These are phyloP conservation scores for Dicranocentrus wangi DNA, from an alignment of 2,888 invertebrate species.

Conservation along the genomic window DNA sequence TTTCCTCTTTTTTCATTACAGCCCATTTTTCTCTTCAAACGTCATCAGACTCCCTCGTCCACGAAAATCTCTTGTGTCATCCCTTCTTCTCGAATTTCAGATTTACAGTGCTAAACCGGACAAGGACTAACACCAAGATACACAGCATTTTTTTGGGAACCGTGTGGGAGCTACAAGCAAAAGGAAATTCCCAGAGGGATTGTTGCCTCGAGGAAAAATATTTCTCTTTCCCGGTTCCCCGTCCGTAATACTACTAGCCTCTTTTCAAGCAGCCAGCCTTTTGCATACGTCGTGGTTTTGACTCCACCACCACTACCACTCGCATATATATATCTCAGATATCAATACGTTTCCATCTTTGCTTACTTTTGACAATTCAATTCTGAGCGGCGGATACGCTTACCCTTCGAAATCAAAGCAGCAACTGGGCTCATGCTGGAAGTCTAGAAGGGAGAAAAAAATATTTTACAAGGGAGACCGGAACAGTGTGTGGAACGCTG, in stretches of 20 bases:
- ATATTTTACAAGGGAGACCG: conserved; percentile 5
- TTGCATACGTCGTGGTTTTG: too few species aligned
- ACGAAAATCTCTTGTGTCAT: too few species aligned
- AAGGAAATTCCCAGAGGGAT: conserved; percentile 54
- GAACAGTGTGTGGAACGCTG: background rate
- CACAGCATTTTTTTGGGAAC: background rate
- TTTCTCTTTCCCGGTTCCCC: too few species aligned
- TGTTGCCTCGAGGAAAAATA: conserved; percentile 33
- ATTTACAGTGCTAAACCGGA: background rate
- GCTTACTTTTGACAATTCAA: conserved; percentile 14
- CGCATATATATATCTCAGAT: too few species aligned
- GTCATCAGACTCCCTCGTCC: too few species aligned
- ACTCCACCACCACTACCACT: too few species aligned
- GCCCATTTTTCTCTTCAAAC: too few species aligned
- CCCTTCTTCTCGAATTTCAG: background rate
- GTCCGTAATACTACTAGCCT: too few species aligned
- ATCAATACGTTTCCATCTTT: conserved; percentile 10
- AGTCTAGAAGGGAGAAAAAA: conserved; percentile 4
- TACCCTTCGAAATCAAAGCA: conserved; percentile 47
- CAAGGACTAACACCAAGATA: background rate
- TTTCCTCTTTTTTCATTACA: too few species aligned
- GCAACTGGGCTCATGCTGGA: conserved; percentile 33
- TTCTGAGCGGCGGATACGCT: conserved; percentile 35
- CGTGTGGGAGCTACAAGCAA: conserved; percentile 25
- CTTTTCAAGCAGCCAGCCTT: too few species aligned